Evolutionary conservation across 2,888 invertebrate species (phyloP), one percentile per base, ranked within the genome.

Genomic region (Callimorpha dominula): DNA sequence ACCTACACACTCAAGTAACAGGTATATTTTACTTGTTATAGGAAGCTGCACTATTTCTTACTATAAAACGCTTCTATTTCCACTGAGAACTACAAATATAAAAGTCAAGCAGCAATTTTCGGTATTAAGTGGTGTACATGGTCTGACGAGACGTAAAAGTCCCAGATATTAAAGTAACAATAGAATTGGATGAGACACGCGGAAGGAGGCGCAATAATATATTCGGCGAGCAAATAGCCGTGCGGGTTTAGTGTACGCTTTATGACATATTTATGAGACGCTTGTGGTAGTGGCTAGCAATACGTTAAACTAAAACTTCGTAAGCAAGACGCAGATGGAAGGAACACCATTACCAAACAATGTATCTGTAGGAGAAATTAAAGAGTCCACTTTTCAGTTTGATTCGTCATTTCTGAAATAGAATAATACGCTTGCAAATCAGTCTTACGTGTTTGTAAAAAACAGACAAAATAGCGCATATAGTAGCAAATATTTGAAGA

Each of bases 151-250:
- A 73, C 74, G 75, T 73, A 83, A 81, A 83, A 54, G 63, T 77
- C 72, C 73, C 67, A 77, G 75, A 78, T 76, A 72, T 81, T 68
- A 75, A 60, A 76, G 76, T 84, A 87, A 88, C 86, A 88, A 89
- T 88, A 88, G 87, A 89, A 80, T 84, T 86, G 87, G 87, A 85
- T 81, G 82, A 77, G 79, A 76, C 76, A 86, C 72, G 86, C 87
- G 87, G 89, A 88, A 87, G 84, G 65, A 66, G 75, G 60, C 40
- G 79, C 75, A 69, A 72, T 70, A 62, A 73, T 75, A 72, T 70
- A 62, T 73, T 75, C 68, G 73, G 60, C 60, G 70, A 71, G 71
- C 72, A 72, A 77, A 78, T 73, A 72, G 72, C 71, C 76, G 71
- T 65, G 67, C 80, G 81, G 85, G 84, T 83, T 81, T 85, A 80